Evolutionary conservation across 2,888 invertebrate genomes (phyloP).

Genomic region (Scaptomyza reducta): DNA sequence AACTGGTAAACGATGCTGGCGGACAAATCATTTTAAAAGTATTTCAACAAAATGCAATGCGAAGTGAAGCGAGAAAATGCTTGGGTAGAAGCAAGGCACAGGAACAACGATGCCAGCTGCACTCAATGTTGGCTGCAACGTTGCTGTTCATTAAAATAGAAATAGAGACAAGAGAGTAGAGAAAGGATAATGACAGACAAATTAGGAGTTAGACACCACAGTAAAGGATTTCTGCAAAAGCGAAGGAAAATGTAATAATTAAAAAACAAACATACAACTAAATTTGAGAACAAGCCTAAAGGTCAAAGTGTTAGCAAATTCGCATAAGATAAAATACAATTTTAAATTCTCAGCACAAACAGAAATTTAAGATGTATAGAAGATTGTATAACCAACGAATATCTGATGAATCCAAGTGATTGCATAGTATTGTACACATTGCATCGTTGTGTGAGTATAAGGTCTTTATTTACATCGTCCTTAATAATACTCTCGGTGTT

Average conservation of each 20-base stretch:
- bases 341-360: neutral
- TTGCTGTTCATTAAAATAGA: constrained; percentile 25
- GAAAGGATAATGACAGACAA: constrained; percentile 6
- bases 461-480: constrained; percentile 18
- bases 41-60: constrained; percentile 65
- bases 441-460: constrained; percentile 1
- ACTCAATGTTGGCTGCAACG: constrained; percentile 7
- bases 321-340: neutral
- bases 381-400: constrained; percentile 1
- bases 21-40: constrained; percentile 73
- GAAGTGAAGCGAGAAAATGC: constrained; percentile 51
- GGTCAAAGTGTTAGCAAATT: neutral
- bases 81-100: constrained; percentile 22
- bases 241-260: neutral
- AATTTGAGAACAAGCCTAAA: constrained; percentile 1
- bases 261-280: neutral
- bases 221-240: neutral
- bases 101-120: constrained; percentile 32
- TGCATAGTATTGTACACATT: constrained; percentile 17
- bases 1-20: constrained; percentile 37
- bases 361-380: neutral
- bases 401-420: constrained; percentile 20
- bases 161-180: neutral
- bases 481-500: constrained; percentile 1
- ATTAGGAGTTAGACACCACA: constrained; percentile 1